phyloP scores from a whole-genome alignment of 2,113 vertebrate genomes.

The Nicator chloris region DNA sequence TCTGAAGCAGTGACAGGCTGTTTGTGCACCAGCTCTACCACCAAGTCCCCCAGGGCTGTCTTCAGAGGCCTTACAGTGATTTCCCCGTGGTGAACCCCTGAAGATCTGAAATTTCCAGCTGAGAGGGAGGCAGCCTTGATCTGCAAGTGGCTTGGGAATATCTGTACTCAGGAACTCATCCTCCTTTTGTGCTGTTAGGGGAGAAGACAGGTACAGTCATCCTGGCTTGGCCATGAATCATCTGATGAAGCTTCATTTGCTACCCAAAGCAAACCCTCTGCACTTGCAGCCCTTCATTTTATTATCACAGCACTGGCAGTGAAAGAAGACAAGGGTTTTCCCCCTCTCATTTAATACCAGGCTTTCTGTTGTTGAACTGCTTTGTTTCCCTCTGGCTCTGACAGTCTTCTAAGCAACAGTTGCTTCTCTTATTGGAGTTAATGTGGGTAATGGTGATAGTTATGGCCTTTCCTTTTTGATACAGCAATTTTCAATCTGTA shows the following conservation, averaged over 20 bases:
- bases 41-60: background rate
- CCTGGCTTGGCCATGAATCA: background rate
- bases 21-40: background rate
- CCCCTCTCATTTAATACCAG: background rate
- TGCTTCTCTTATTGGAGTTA: conserved; percentile 56
- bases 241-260: background rate
- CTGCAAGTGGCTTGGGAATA: background rate
- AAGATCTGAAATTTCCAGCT: background rate
- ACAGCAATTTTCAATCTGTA: conserved; percentile 54
- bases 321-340: conserved; percentile 4
- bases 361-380: conserved; percentile 40
- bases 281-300: conserved; percentile 8
- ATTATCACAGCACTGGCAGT: background rate
- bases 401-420: conserved; percentile 55
- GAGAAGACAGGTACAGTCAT: background rate
- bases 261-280: background rate
- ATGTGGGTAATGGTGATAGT: conserved; percentile 56
- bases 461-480: conserved; percentile 42
- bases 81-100: background rate
- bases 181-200: background rate
- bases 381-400: conserved; percentile 52
- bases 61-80: background rate
- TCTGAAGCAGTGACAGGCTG: background rate
- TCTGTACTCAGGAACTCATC: background rate
- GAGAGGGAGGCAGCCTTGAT: background rate